Conservation (phyloP, 1,140 invertebrate genomes). For the Andrena cerasifolii region DNA sequence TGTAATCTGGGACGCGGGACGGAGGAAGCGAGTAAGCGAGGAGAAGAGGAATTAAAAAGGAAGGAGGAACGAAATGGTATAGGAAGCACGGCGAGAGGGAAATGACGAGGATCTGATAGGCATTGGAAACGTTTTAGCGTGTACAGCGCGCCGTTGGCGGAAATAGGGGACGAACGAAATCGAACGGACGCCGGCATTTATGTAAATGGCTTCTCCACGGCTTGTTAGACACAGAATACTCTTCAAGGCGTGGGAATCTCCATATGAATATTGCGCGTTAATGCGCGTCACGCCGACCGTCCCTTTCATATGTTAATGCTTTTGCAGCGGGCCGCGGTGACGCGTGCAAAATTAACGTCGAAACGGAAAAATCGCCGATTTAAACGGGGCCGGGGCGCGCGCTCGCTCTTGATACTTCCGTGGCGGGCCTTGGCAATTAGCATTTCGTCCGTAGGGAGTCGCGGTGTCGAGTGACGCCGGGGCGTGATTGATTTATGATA, state of each 20-base stretch:
- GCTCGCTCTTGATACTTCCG: conserved; percentile 47
- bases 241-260: conserved; percentile 69
- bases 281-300: conserved; percentile 53
- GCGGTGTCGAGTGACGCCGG: conserved; percentile 24
- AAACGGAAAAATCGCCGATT: conserved; percentile 51
- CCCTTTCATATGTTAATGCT: conserved; percentile 72
- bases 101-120: neutral
- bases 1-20: neutral
- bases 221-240: conserved; percentile 74
- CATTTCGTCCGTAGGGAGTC: conserved; percentile 43
- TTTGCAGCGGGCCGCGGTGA: conserved; percentile 34
- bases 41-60: neutral
- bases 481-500: conserved; percentile 57
- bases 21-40: neutral
- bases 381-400: conserved; percentile 16
- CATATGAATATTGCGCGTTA: conserved; percentile 73
- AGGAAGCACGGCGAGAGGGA: too few species aligned
- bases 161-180: conserved; percentile 56
- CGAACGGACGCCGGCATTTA: conserved; percentile 68
- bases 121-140: conserved; percentile 56
- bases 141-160: conserved; percentile 19
- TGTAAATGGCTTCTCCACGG: conserved; percentile 71
- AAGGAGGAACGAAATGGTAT: too few species aligned
- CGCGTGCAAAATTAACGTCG: conserved; percentile 56
- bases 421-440: conserved; percentile 43